Base-by-base conservation (phyloP, 2,113 vertebrate genomes). In the Isichthys henryi region DNA sequence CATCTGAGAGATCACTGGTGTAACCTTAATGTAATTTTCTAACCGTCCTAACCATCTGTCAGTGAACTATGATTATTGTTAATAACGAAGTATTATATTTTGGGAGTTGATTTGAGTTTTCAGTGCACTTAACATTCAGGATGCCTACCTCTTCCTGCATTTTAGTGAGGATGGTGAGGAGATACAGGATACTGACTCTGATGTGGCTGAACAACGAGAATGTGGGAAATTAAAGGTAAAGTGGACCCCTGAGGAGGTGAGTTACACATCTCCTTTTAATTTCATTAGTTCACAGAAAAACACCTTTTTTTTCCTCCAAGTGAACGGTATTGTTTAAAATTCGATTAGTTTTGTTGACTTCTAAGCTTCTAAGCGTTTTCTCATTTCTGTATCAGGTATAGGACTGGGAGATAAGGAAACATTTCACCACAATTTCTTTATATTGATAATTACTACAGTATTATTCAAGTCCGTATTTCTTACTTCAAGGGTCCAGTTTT, bases 161-260 rank as follows among this genome's bases (percentile, higher is more conserved):
- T 94, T 80, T 90, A 97, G 96, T 0, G 97, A 97, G 86, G 96
- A 96, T 0, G 93, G 93, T 48, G 96, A 97, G 35, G 94, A 95
- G 13, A 93, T 93, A 1, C 93, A 94, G 89, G 96, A 97, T 39
- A 94, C 94, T 0, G 96, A 97, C 89, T 96, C 96, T 0, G 97
- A 97, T 45, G 93, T 95, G 56, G 93, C 93, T 0, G 96, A 97
- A 77, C 96, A 95, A 88, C 95, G 95, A 82, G 96, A 97, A 3
- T 87, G 56, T 2, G 89, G 90, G 88, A 96, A 95, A 48, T 95
- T 94, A 82, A 96, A 95, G 91, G 92, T 96, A 90, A 97, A 96
- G 89, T 99, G 98, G 97, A 97, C 96, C 0, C 94, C 93, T 0
- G 97, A 97, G 92, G 97, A 99, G 95, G 98, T 97, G 87, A 94